Base-by-base conservation (phyloP, 2,888 invertebrate species). In the Polyommatus icarus region DNA sequence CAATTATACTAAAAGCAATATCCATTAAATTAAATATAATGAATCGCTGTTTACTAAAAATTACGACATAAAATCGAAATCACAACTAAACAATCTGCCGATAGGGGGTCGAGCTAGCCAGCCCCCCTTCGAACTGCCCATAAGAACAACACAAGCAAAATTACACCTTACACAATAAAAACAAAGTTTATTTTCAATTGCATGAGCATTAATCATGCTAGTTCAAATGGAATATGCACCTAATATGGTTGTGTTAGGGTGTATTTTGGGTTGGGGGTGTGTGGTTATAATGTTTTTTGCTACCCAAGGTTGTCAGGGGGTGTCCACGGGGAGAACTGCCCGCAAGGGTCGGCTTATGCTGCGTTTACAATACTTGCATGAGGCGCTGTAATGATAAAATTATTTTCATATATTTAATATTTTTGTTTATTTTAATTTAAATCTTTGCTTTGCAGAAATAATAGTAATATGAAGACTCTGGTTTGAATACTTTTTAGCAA, bases 271-370 rank as follows among this genome's bases (percentile, higher is more conserved):
- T 36, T 32, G 18, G 71, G 50, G 72, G n/a, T 50, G 67, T 85
- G 86, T 80, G 82, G 87, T 87, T 91, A 86, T 83, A 85, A 86
- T 90, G 91, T 91, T 92, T 89, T 92, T 90, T 88, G 87, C 83
- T 86, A 83, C 82, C 82, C 82, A 81, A 84, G 85, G 88, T 87
- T 87, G 87, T 87, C 88, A 86, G 88, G 88, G 92, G 94, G 92
- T 90, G 92, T 86, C 93, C 93, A 93, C 89, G 87, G 92, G 93
- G 92, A 87, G 91, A 86, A 92, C 92, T 92, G 93, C 86, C 93
- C 94, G 92, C 91, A 93, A 91, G 92, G 93, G 85, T 67, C 67
- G 67, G 67, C 32, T 61, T 7, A 32, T 67, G 67, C 67, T 67
- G 29, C 67, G 67, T 4, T 67, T 32, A 20, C 67, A 67, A 1